Percentiles rank a stretch among this genome's conserved stretches.
phyloP scores from a whole-genome alignment of 2,797 vertebrate genomes.

The Buphagus erythrorhynchus region DNA sequence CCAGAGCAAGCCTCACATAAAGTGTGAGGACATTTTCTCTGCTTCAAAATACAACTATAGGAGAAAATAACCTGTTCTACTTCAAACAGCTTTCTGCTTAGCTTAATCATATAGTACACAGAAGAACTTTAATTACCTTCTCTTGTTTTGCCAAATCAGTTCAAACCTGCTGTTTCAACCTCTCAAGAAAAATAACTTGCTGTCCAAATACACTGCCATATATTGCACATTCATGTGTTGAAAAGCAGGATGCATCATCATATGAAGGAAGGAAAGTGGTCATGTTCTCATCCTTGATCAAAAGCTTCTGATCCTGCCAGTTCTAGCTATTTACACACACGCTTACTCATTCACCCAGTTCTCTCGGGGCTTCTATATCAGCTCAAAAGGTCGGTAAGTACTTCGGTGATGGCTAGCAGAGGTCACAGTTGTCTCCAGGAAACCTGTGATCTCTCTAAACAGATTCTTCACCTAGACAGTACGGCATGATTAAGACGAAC shows the following conservation, averaged over 20 bases:
- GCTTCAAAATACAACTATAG: background rate
- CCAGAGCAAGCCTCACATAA: background rate
- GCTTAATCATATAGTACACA: background rate
- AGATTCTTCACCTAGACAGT: background rate
- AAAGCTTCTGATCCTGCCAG: background rate
- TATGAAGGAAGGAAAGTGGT: background rate
- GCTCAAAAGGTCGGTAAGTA: background rate
- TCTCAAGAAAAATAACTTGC: background rate
- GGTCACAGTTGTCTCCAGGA: background rate
- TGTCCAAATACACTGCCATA: background rate
- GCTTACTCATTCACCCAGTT: background rate
- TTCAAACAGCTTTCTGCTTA: background rate
- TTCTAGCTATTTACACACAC: background rate
- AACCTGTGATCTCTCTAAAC: background rate
- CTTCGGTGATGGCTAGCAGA: fast-evolving
- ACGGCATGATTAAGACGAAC: background rate
- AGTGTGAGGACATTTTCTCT: background rate
- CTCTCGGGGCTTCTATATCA: background rate
- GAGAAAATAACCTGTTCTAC: background rate
- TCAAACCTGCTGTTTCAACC: background rate
- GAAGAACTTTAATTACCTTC: background rate
- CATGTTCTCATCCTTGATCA: fast-evolving
- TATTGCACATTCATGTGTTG: fast-evolving
- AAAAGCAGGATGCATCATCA: background rate
- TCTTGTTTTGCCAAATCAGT: background rate